Conservation (phyloP, 2,797 vertebrate genomes). For the Syndactyla subalaris region DNA sequence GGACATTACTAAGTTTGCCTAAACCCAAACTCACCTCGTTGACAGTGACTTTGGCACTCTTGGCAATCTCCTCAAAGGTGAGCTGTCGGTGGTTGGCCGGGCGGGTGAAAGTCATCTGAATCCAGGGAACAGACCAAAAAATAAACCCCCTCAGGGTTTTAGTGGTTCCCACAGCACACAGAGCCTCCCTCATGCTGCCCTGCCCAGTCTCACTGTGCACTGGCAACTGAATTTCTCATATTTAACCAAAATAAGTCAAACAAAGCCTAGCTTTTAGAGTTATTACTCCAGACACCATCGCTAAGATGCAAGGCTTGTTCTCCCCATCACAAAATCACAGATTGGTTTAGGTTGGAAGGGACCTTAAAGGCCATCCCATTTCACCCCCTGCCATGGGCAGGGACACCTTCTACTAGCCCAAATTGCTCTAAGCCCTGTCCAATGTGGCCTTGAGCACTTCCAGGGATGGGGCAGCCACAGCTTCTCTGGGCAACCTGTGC, state of each 20-base stretch:
- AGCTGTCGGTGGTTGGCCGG: conserved; percentile 96
- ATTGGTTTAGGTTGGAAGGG: neutral
- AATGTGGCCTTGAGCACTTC: neutral
- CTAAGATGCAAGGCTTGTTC: neutral
- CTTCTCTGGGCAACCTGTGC: neutral
- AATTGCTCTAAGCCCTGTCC: rapidly evolving
- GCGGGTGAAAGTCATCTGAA: conserved; percentile 97
- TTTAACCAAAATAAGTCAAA: neutral
- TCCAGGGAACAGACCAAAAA: neutral
- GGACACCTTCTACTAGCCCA: neutral
- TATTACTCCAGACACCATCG: neutral
- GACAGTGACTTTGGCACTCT: conserved; percentile 91
- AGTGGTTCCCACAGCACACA: neutral
- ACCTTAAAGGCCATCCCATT: neutral
- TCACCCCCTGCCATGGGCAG: neutral
- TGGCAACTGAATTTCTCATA: neutral
- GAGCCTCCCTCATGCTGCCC: neutral
- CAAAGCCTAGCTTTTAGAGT: neutral
- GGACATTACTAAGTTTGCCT: rapidly evolving
- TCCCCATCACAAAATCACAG: neutral
- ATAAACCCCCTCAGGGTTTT: neutral
- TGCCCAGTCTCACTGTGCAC: neutral
- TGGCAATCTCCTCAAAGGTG: conserved; percentile 93
- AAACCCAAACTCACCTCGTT: conserved; percentile 84
- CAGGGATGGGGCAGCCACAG: neutral